Conservation (phyloP, 2,888 invertebrate species). For the Colletes collaris region DNA sequence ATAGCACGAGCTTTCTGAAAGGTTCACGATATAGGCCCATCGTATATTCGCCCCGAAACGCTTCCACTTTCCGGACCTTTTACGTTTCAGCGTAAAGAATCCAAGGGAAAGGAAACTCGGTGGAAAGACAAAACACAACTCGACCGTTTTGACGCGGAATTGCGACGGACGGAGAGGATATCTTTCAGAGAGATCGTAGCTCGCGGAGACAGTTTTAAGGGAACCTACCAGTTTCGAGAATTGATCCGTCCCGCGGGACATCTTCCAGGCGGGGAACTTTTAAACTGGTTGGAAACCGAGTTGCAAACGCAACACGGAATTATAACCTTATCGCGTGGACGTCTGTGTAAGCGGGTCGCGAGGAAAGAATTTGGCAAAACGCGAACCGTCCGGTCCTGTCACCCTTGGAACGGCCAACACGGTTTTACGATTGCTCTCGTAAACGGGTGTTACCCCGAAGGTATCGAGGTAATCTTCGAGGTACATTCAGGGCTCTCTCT, state of each 20-base stretch:
- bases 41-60: no score
- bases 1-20: no score
- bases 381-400: background rate
- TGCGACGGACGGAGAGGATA: conserved; percentile 6
- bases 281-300: conserved; percentile 14
- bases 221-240: conserved; percentile 9
- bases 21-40: no score
- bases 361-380: background rate
- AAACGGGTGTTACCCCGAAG: conserved; percentile 10
- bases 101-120: no score
- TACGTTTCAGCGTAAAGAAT: no score
- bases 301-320: conserved; percentile 26
- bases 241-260: conserved; percentile 24
- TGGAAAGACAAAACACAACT: no score
- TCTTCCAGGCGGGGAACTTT: conserved; percentile 18
- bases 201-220: background rate
- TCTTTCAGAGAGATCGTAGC: conserved; percentile 4
- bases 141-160: background rate
- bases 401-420: background rate
- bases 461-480: conserved; percentile 19
- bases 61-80: no score
- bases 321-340: conserved; percentile 23
- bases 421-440: conserved; percentile 42
- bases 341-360: background rate
- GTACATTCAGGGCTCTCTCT: conserved; percentile 1